Evolutionary conservation across 2,888 invertebrate species (phyloP), one percentile per base, ranked within the genome.

Genomic region (Microctonus brassicae): DNA sequence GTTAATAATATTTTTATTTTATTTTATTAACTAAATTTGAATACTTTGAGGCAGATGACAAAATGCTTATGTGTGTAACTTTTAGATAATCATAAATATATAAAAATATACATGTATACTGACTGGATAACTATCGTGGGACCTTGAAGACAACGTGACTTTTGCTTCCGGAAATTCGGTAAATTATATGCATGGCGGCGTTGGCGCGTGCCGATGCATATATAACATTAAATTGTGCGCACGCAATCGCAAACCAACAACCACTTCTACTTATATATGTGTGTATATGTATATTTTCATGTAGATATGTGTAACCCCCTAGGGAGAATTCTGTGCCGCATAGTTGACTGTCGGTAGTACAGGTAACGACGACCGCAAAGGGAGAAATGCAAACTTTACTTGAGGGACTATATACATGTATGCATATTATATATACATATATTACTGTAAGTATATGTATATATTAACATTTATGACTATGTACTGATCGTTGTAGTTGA

Each of bases 161-260:
- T 66, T 64, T 47, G 74, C 72, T 82, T 83, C 77, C 77, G 78
- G 77, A 82, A 81, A 82, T 82, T 81, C 81, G 70, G 79, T 76
- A 77, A 80, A 80, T 77, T 61, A 75, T 80, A 82, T 82, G 82
- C 84, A 74, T 76, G 70, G 60, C 77, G 72, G 77, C 76, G 74
- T 34, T 76, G 79, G 77, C 81, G 76, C 84, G 84, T 84, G 84
- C 72, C 76, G 57, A n/a, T 69, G 83, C 84, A 84, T 84, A 82
- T 29, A 29, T 29, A 33, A 81, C 73, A 80, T 79, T 64, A 22
- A 58, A 39, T 22, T 29, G 63, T 57, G 22, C 70, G 62, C 62
- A 67, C 62, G 62, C 70, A 39, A 53, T 29, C 29, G 10, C n/a
- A 10, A 20, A 52, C 60, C 20, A 39, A 11, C 34, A 47, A 20